phyloP scores from a whole-genome alignment of 2,888 invertebrate species.

The Leptopilina myrica region DNA sequence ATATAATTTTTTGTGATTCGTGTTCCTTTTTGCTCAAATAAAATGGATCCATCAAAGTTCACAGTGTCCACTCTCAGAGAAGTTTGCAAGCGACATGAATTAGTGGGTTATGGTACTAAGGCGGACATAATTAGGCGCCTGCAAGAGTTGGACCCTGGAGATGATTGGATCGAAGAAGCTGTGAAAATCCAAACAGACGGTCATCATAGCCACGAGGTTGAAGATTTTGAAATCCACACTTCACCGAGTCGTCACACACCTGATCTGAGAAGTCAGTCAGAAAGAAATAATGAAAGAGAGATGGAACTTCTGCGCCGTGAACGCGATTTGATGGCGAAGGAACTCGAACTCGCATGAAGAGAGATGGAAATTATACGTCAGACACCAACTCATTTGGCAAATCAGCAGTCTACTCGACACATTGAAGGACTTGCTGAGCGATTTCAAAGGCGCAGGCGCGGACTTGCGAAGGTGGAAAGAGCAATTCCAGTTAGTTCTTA shows the following conservation, averaged over 20 bases:
- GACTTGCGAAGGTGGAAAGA: slow-evolving; percentile 40
- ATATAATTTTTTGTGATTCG: too few species aligned
- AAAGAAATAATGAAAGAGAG: neutral
- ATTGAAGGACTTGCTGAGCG: slow-evolving; percentile 40
- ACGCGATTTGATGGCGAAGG: slow-evolving; percentile 40
- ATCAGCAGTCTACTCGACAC: slow-evolving; percentile 21
- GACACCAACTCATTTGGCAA: neutral
- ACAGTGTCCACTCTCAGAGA: neutral
- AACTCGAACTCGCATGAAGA: slow-evolving; percentile 36
- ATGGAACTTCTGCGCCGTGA: slow-evolving; percentile 34
- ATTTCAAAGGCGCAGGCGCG: slow-evolving; percentile 40
- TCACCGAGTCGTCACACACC: neutral
- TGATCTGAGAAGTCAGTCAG: too few species aligned
- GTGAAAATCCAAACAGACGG: neutral
- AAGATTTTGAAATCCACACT: neutral
- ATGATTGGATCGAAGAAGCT: neutral
- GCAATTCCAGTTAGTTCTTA: slow-evolving; percentile 37
- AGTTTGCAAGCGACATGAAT: neutral
- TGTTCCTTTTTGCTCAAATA: too few species aligned
- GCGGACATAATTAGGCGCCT: neutral
- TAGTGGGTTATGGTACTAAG: neutral
- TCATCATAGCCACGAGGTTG: neutral
- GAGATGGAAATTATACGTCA: slow-evolving; percentile 8
- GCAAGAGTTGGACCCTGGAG: neutral
- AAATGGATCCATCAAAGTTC: neutral